A percentile compares a stretch with the other conserved stretches of the same genome.
phyloP scores from a whole-genome alignment of 2,113 vertebrate species.

The Potamarius usumacintae region DNA sequence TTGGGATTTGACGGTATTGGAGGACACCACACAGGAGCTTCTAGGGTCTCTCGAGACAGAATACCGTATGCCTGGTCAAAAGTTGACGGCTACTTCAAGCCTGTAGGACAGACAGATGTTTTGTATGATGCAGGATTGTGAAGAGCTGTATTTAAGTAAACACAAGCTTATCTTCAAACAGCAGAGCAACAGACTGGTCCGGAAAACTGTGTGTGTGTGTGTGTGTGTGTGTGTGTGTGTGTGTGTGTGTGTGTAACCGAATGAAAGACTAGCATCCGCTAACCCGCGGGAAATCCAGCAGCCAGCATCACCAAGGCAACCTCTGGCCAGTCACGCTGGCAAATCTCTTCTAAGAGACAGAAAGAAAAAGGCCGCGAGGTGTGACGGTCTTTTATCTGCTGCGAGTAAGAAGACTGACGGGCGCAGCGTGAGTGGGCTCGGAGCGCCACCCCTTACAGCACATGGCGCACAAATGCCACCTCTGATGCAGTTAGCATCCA shows the following conservation, averaged over 20 bases:
- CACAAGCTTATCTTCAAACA: background rate
- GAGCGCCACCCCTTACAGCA: slow-evolving; percentile 3
- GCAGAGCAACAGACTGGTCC: background rate
- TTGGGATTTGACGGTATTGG: background rate
- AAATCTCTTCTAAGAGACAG: slow-evolving; percentile 19
- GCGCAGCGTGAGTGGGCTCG: background rate
- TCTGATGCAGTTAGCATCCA: background rate
- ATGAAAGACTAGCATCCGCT: slow-evolving; percentile 14
- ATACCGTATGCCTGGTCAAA: background rate
- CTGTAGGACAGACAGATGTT: background rate
- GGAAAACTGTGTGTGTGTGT: background rate
- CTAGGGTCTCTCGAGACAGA: background rate
- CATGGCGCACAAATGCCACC: background rate
- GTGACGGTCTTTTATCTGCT: slow-evolving; percentile 35
- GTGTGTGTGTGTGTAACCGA: background rate
- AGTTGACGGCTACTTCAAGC: background rate
- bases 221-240: background rate
- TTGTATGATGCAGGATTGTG: background rate
- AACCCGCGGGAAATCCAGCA: slow-evolving; percentile 29
- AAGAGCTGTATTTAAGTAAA: background rate
- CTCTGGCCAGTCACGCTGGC: background rate
- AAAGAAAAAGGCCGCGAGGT: background rate
- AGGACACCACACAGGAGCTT: background rate
- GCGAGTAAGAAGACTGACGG: slow-evolving; percentile 5
- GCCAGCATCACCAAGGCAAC: slow-evolving; percentile 33